Conservation (phyloP, 2,888 invertebrate genomes). For the Acronicta alni region DNA sequence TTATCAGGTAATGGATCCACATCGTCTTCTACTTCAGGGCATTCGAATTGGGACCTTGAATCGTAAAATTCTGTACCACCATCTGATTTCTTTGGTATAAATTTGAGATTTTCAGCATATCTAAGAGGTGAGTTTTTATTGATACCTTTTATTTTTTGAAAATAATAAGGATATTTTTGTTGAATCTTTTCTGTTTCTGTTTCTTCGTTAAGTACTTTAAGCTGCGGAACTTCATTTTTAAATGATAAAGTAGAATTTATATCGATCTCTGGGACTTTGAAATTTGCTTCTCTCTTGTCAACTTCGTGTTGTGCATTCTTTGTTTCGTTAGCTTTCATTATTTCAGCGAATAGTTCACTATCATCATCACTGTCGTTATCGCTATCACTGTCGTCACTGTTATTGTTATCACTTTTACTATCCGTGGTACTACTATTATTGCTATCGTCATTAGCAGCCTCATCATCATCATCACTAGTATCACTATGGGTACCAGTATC, state of each 20-base stretch:
- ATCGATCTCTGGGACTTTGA: slow-evolving; percentile 74
- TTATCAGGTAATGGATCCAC: slow-evolving; percentile 89
- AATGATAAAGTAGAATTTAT: slow-evolving; percentile 72
- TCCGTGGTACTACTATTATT: not conserved
- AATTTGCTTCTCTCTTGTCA: slow-evolving; percentile 70
- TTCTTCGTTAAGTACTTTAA: slow-evolving; percentile 61
- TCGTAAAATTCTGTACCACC: slow-evolving; percentile 93
- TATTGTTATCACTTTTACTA: not conserved
- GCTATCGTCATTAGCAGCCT: not conserved
- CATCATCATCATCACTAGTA: not conserved
- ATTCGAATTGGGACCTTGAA: slow-evolving; percentile 86
- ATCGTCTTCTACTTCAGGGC: slow-evolving; percentile 87
- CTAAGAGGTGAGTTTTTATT: slow-evolving; percentile 90
- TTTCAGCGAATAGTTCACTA: slow-evolving; percentile 3
- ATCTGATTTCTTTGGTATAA: slow-evolving; percentile 90
- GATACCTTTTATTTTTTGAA: slow-evolving; percentile 72
- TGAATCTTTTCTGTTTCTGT: slow-evolving; percentile 54
- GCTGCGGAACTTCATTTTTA: slow-evolving; percentile 66
- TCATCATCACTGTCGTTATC: slow-evolving; percentile 14
- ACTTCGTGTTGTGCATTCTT: slow-evolving; percentile 63
- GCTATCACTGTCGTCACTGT: slow-evolving; percentile 9
- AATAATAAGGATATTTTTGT: slow-evolving; percentile 92
- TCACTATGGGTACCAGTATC: not conserved
- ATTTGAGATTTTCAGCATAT: slow-evolving; percentile 91
- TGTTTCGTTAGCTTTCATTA: slow-evolving; percentile 16